These are phyloP conservation scores for Drosophila chauvacae DNA, from an alignment of 1,140 invertebrate genomes.

Conservation along the genomic window DNA sequence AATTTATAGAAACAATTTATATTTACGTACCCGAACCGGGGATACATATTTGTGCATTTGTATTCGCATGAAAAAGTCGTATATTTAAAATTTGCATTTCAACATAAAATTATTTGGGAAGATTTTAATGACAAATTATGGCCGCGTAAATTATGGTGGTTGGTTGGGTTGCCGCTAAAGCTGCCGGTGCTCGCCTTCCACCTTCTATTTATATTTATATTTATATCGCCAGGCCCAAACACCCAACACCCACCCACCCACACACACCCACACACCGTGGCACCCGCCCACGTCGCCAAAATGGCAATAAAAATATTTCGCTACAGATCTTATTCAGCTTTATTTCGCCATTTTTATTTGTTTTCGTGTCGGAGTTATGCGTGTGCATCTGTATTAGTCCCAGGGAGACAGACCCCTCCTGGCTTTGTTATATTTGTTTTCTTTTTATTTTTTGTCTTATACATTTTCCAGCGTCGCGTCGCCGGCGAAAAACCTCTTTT, in stretches of 20 bases:
- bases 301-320: conserved; percentile 83
- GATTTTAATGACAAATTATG: conserved; percentile 84
- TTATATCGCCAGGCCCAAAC: conserved; percentile 64
- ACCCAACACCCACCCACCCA: not conserved
- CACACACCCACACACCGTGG: conserved; percentile 11
- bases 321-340: conserved; percentile 82
- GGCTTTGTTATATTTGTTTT: conserved; percentile 67
- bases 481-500: conserved; percentile 70
- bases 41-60: conserved; percentile 22
- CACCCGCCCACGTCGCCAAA: conserved; percentile 65
- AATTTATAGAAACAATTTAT: conserved; percentile 69
- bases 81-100: conserved; percentile 82
- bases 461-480: conserved; percentile 52
- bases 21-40: conserved; percentile 32
- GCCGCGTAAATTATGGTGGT: conserved; percentile 78
- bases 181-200: conserved; percentile 1
- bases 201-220: conserved; percentile 58
- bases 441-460: conserved; percentile 20
- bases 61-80: conserved; percentile 59
- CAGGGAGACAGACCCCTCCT: conserved; percentile 1
- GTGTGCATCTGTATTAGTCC: conserved; percentile 38
- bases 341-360: conserved; percentile 83
- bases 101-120: conserved; percentile 82
- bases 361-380: conserved; percentile 64
- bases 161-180: conserved; percentile 8